A percentile compares a stretch with the other conserved stretches of the same genome.
Conservation (phyloP, 2,888 invertebrate species). For the Leptura quadrifasciata region DNA sequence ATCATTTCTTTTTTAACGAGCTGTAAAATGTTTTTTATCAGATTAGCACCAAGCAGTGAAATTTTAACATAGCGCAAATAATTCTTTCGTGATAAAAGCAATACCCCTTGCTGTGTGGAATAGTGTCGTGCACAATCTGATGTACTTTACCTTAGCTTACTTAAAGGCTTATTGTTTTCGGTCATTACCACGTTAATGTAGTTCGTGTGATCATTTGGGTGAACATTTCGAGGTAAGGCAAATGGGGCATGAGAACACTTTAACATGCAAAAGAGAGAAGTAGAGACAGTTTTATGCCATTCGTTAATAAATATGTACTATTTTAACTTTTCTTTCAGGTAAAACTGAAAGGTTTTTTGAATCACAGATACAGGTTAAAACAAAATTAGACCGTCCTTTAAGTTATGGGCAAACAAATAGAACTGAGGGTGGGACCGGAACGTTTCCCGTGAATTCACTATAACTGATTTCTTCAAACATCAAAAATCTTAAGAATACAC, state of each 20-base stretch:
- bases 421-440: too few species aligned
- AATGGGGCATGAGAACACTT: slow-evolving; percentile 19
- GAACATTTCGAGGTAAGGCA: slow-evolving; percentile 18
- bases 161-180: slow-evolving; percentile 37
- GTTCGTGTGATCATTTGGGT: slow-evolving; percentile 35
- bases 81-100: slow-evolving; percentile 41
- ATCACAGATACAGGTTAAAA: too few species aligned
- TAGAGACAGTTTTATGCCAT: background rate
- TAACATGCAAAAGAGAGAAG: background rate
- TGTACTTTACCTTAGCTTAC: slow-evolving; percentile 27
- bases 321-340: too few species aligned
- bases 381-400: too few species aligned
- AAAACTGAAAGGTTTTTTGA: too few species aligned
- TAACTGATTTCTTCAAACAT: too few species aligned
- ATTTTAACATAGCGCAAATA: slow-evolving; percentile 34
- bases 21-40: slow-evolving; percentile 33
- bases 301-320: slow-evolving; percentile 6
- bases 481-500: too few species aligned
- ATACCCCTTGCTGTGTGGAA: slow-evolving; percentile 21
- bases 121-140: slow-evolving; percentile 34
- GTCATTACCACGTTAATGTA: slow-evolving; percentile 39
- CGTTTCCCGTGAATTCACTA: too few species aligned
- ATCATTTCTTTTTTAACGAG: slow-evolving; percentile 27
- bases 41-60: slow-evolving; percentile 15
- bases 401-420: too few species aligned